Base-by-base conservation (phyloP, 2,888 invertebrate genomes). In the Mylabris sibirica region DNA sequence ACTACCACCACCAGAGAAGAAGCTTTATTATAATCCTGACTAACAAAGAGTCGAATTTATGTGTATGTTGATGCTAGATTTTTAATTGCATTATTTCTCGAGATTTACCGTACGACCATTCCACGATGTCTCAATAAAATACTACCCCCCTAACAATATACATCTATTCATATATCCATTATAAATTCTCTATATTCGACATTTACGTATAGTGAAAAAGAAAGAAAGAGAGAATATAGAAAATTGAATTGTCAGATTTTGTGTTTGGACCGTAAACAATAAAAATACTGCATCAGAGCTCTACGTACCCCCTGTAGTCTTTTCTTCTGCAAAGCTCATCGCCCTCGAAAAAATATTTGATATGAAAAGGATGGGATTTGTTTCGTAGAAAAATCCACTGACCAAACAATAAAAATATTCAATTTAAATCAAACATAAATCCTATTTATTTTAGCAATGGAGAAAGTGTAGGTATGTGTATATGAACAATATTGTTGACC, bases 211-310 rank as follows among this genome's bases (percentile, higher is more conserved):
- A 49, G 35, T 35, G 35, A 35, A 12, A 35, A 11, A 11, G 35
- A 35, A 1, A 35, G 35, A 35, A 8, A 35, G 35, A 14, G 24
- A 53, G 53, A 3, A 22, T 53, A 53, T 53, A 53, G 24, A 24
- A 53, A 53, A 53, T 53, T 53, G 53, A 53, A 53, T 53, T 53
- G 53, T 53, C 53, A 24, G 53, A 53, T 53, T 53, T 53, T 12
- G 53, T 53, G 53, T 53, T 53, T 12, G 24, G 22, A 20, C 53
- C 53, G 53, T 53, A 53, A 53, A 53, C 53, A 53, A 24, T 22
- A 22, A 12, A 22, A 24, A 53, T 53, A 24, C 12, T 22, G 22
- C 53, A 22, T 22, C 22, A 8, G 53, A 22, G 44, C 44, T 53
- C 12, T 53, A 53, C 53, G 22, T 53, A 24, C 22, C 53, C 53